Base-by-base conservation (phyloP, 2,113 vertebrate genomes). In the Gobiocypris rarus region DNA sequence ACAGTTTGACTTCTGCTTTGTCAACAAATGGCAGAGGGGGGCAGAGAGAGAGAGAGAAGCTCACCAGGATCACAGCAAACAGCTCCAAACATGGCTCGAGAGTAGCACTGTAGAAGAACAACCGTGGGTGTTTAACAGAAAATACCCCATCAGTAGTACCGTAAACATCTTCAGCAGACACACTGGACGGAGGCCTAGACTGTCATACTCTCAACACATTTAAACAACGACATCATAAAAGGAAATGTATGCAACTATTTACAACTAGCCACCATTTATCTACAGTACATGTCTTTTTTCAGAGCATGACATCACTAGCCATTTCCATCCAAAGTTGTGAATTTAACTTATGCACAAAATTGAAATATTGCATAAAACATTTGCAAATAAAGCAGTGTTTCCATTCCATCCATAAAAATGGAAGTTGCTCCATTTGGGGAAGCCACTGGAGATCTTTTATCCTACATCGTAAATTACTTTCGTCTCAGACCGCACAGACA, bases 81-180 rank as follows among this genome's bases (percentile, higher is more conserved):
- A 94, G 93, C 92, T 94, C 94, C 94, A 93, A 94, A 95, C 92
- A 95, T 91, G 94, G 94, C 88, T 90, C 50, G 90, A 71, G 54
- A 90, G 91, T 89, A 89, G 88, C 86, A 14, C 90, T 82, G 76
- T 31, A 9, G 84, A 91, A 90, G 90, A 80, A 86, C 85, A 87
- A 91, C 91, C 43, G 59, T 70, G 61, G 78, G 48, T 24, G 63
- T 88, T 89, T 92, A 92, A 93, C 91, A 89, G 91, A 61, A 69
- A 74, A 82, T 76, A 77, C 76, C 84, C 81, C 24, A 83, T 89
- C 90, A 86, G 90, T 38, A 0, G 5, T 93, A 91, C 89, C 90
- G 90, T 94, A 94, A 94, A 95, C 93, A 94, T 89, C 83, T 91
- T 92, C 87, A 89, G 50, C 82, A 73, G 84, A 84, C 65, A 84